Base-by-base conservation (phyloP, 2,888 invertebrate species). In the Trissolcus brochymenae region DNA sequence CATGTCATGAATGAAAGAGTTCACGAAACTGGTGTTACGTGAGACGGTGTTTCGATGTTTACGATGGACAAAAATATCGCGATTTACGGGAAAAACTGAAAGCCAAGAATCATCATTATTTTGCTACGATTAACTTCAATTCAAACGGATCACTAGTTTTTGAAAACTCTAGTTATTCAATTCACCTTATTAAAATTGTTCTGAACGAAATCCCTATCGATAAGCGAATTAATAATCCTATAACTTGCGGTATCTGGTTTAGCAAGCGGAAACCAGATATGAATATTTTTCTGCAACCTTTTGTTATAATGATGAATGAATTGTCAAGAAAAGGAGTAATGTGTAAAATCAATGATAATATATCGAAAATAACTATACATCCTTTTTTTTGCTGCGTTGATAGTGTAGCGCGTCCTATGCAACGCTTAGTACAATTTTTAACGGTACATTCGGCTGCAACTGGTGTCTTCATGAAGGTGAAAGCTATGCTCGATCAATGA, bases 221-320 rank as follows among this genome's bases (percentile, higher is more conserved):
- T 35, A 29, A 56, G 14, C 41, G 73, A 55, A 25, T 66, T 3
- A 29, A 41, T 6, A 55, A 14, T 14, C 19, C 67, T n/a, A 55
- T 79, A 35, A 17, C 53, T 6, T 73, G 65, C 40, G 74, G 29
- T 11, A 54, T 79, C 17, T 76, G 76, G 76, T 76, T 76, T 59
- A 67, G 73, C 1, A 40, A 43, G 29, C 66, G 60, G 16, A 79
- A 79, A 17, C 74, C 70, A 35, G 46, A 57, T 6, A 78, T 75
- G 71, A 56, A 51, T 50, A 17, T 55, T 9, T 76, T 76, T 54
- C 25, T 73, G 16, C 13, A 9, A 13, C 43, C 67, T 17, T 76
- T 76, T 66, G 76, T 76, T 0, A 35, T 66, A 7, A 41, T 55
- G 14, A 59, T 71, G 46, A 76, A 79, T 57, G 9, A 46, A 29